Conservation (phyloP, 2,113 vertebrate species). For the Podarcis muralis region DNA sequence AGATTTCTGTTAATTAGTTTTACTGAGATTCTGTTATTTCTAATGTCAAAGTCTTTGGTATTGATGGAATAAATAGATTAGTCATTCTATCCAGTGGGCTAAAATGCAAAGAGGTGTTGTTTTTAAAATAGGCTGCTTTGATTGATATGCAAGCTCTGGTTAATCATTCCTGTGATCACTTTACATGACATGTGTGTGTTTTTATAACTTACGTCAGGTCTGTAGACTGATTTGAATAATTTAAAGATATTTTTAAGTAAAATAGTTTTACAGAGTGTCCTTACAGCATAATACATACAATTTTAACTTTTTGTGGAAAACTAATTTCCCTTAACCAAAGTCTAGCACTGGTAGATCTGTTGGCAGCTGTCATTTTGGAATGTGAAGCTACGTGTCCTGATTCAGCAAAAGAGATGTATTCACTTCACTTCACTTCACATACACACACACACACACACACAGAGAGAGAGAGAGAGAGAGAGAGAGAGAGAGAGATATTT, state of each 20-base stretch:
- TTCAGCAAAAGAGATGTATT: too few species aligned
- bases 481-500: too few species aligned
- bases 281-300: neutral
- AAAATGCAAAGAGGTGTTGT: constrained; percentile 50
- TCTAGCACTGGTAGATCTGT: neutral
- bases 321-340: neutral
- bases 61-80: constrained; percentile 60
- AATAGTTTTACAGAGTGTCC: neutral
- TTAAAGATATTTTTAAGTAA: neutral
- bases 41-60: constrained; percentile 51
- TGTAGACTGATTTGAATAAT: neutral
- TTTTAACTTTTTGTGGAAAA: neutral
- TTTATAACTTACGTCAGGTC: neutral
- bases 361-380: neutral
- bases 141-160: constrained; percentile 35
- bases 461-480: too few species aligned
- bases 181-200: neutral
- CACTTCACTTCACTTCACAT: too few species aligned
- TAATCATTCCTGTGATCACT: constrained; percentile 21
- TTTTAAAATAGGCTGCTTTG: constrained; percentile 46
- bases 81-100: constrained; percentile 14
- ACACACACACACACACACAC: too few species aligned
- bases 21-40: constrained; percentile 46
- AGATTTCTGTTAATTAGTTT: constrained; percentile 55
- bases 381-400: too few species aligned